Evolutionary conservation across 2,113 vertebrate species (phyloP).

Genomic region (Reinhardtius hippoglossoides): DNA sequence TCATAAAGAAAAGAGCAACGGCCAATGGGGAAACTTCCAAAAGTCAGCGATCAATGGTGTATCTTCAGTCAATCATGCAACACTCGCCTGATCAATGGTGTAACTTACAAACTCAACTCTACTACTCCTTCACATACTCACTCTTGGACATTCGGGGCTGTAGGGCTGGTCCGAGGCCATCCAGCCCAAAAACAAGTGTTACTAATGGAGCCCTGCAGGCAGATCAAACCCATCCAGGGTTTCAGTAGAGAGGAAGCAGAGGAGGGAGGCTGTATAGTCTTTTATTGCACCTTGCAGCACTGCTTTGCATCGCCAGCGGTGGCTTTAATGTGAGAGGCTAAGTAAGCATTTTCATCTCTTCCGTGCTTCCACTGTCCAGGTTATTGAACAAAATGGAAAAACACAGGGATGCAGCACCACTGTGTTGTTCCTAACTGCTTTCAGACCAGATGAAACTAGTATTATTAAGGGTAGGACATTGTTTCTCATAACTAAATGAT

Average conservation of each 20-base stretch:
- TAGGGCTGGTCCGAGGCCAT: not conserved
- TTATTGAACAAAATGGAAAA: conserved; percentile 7
- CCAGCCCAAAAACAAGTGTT: conserved; percentile 13
- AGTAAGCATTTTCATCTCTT: conserved; percentile 61
- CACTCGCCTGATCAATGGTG: not conserved
- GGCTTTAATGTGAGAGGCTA: conserved; percentile 63
- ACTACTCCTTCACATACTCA: not conserved
- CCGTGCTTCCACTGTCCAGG: conserved; percentile 24
- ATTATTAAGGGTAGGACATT: conserved; percentile 7
- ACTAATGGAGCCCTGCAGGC: conserved; percentile 24
- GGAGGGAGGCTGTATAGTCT: conserved; percentile 44
- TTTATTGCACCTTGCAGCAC: conserved; percentile 54
- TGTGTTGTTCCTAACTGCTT: conserved; percentile 26
- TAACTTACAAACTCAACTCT: not conserved
- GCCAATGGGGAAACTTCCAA: not conserved
- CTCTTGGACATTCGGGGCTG: not conserved
- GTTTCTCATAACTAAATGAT: conserved; percentile 14
- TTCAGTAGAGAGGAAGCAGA: conserved; percentile 25
- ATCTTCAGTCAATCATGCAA: not conserved
- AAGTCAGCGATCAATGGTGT: not conserved
- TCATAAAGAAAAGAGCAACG: not conserved
- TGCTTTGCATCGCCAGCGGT: conserved; percentile 37
- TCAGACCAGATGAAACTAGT: conserved; percentile 22
- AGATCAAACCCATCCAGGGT: conserved; percentile 37
- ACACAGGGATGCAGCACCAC: not conserved